Base-by-base conservation (phyloP, 2,888 invertebrate genomes). In the Agrotis ipsilon region DNA sequence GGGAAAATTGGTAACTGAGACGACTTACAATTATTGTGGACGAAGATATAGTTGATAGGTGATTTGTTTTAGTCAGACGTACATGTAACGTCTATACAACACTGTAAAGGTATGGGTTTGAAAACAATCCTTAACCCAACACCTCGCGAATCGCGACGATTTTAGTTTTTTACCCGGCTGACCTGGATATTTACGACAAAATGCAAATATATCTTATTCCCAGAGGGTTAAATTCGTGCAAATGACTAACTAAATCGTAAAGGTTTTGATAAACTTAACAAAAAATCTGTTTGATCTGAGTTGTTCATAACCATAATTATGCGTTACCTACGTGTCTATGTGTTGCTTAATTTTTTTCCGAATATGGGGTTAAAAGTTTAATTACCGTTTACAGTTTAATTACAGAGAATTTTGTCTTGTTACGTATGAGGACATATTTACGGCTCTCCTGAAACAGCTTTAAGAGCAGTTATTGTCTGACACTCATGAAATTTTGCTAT, bases 1-100 rank as follows among this genome's bases (percentile, higher is more conserved):
- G 57, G 71, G 46, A 19, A 78, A 78, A 83, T 84, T 77, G 68
- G 24, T 70, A 71, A 65, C 32, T 45, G 32, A 62, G 68, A 60
- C 48, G 49, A 48, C 55, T 57, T 48, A 54, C 51, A 60, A 54
- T 27, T 21, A 54, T 27, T 21, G 32, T 49, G 49, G 32, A 18
- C 27, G 27, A 7, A 45, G 14, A n/a, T 21, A 51, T 21, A 55
- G 55, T 32, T 55, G 32, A 2, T n/a, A 13, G n/a, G 13, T 43
- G 32, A 24, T 43, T 39, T 19, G 39, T 14, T 2, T 21, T 24
- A 21, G 32, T 27, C n/a, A 54, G 18, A 18, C 4, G 11, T 14
- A 14, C 16, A 32, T 16, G 9, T 19, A 14, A 52, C 32, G 32
- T 32, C 32, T n/a, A n/a, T n/a, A n/a, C n/a, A n/a, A n/a, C n/a